Evolutionary conservation across 2,797 vertebrate genomes (phyloP).

Genomic region (Lutra lutra): DNA sequence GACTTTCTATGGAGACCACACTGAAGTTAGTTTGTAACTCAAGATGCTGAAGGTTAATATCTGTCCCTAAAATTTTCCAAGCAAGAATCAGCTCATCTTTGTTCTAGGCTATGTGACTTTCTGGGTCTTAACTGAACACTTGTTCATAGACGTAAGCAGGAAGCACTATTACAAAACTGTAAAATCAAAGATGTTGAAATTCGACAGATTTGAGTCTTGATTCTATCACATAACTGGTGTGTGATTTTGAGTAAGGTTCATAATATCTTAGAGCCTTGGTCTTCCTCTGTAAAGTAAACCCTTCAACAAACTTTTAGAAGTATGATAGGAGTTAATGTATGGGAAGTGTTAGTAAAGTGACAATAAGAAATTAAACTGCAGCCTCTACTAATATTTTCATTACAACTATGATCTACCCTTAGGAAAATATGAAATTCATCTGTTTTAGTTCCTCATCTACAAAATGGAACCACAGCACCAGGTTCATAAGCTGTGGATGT

Average conservation of each 20-base stretch:
- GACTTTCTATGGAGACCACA: background rate
- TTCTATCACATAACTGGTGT: background rate
- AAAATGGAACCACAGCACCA: background rate
- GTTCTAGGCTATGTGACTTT: background rate
- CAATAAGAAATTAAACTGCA: background rate
- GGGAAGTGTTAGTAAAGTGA: background rate
- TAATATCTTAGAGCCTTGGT: background rate
- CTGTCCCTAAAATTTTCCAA: background rate
- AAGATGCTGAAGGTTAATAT: slow-evolving; percentile 40
- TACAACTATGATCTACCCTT: background rate
- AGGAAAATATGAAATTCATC: background rate
- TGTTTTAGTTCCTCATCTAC: background rate
- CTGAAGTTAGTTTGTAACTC: slow-evolving; percentile 28
- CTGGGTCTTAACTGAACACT: background rate
- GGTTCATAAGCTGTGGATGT: background rate
- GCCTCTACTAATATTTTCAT: background rate
- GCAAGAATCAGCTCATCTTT: background rate
- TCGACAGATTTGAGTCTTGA: background rate
- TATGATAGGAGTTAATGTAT: background rate
- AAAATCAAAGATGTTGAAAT: background rate
- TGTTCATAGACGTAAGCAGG: background rate
- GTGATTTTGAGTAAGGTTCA: background rate
- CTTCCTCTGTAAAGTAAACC: background rate
- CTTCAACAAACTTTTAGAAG: background rate
- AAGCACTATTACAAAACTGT: background rate